Evolutionary conservation across 2,888 invertebrate species (phyloP), one percentile per base, ranked within the genome.

Genomic region (Tiliacea citrago): DNA sequence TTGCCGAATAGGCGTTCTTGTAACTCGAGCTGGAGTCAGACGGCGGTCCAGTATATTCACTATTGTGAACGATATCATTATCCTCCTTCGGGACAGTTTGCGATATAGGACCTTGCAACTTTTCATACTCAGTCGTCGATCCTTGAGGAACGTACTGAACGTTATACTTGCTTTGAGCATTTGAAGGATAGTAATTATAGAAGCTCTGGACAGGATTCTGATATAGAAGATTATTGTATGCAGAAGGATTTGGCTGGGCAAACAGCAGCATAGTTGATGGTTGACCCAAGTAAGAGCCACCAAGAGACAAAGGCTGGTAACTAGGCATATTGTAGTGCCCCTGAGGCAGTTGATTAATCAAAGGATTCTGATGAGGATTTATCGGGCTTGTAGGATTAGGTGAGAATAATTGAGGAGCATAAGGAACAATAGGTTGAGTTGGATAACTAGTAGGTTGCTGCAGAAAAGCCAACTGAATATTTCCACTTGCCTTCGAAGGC

Each of bases 101-200:
- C 0, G 92, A 81, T 7, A 91, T 73, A 7, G 94, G 88, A 16
- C 88, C 88, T 80, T 92, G 93, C 12, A 90, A 73, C 83, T 94
- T 95, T 7, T 95, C 95, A 77, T 94, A 95, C 61, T 95, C 96
- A 29, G 88, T 81, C 1, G 92, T 67, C 10, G 84, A 87, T 7
- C 90, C 88, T 45, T 91, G 88, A 3, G 92, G 85, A 3, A 90
- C 85, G 72, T 94, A 94, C 3, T 93, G 86, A 42, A 93, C 83
- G 35, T 90, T 92, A 71, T 95, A 94, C 77, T 95, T 95, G 0
- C 91, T 90, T 87, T 96, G 96, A 12, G 94, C 86, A 79, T 91
- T 93, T 6, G 92, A 86, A 39, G 95, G 95, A 78, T 95, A 94
- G 71, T 96, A 96, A 71, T 94, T 95, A 75, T 94, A 95, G 39